Evolutionary conservation across 2,888 invertebrate genomes (phyloP), one percentile per base, ranked within the genome.

Genomic region (Heliconius charithonia): DNA sequence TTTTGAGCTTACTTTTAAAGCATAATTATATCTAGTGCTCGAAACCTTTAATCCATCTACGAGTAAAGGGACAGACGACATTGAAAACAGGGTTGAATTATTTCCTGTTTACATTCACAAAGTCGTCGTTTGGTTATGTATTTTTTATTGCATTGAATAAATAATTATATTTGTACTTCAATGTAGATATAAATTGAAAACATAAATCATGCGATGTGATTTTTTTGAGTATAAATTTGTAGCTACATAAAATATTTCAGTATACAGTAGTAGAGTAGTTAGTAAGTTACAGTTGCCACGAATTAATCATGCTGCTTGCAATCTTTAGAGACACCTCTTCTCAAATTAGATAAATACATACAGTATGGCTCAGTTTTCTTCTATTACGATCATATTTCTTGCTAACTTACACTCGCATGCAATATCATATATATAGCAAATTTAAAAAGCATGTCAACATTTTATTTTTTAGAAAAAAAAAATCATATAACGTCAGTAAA

Each of bases 61-160:
- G 29, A 45, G 56, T 75, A 76, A 73, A 80, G 37, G 25, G 63
- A 73, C 73, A 27, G 78, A 74, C 77, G 78, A 51, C 81, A 81
- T 81, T 80, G 78, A 72, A 69, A 70, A 79, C 79, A 75, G 76
- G 75, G 79, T 79, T 81, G 76, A 63, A 75, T 66, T 79, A 83
- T 79, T 83, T 81, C 81, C 82, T 83, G 83, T 78, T 80, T 80
- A 77, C 70, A 75, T 79, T 79, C 79, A 75, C 82, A 83, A 81
- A 59, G 72, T 25, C 16, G 32, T 66, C 22, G 10, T 67, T 67
- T 32, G 32, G 59, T 62, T 62, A 69, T 69, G 37, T 62, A 76
- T 62, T 59, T 66, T 45, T 32, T 75, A 67, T 75, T 32, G 32
- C 32, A 51, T 67, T 22, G 7, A n/a, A 16, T 22, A 10, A 65